Evolutionary conservation across 2,797 vertebrate species (phyloP).

Genomic region (Oreochromis grahami): DNA sequence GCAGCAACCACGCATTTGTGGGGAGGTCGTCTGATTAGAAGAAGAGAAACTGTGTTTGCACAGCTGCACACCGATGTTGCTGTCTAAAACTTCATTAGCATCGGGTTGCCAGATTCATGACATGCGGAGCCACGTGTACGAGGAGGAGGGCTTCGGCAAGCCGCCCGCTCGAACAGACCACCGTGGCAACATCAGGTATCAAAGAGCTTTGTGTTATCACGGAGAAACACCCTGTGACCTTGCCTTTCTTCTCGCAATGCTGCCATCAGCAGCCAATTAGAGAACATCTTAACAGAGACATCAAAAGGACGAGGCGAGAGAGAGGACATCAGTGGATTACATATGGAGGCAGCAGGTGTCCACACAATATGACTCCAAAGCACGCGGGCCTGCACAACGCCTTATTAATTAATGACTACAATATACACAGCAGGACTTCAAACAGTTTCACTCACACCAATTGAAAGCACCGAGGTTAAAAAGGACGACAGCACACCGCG

Average conservation of each 20-base stretch:
- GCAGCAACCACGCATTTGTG: not conserved
- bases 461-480: not conserved
- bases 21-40: not conserved
- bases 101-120: fast-evolving
- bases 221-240: not conserved
- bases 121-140: fast-evolving
- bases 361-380: slow-evolving; percentile 19
- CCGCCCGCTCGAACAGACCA: fast-evolving
- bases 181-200: not conserved
- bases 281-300: not conserved
- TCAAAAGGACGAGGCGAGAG: not conserved
- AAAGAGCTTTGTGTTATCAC: not conserved
- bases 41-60: not conserved
- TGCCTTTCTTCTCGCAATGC: not conserved
- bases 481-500: not conserved
- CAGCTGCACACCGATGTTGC: not conserved
- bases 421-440: slow-evolving; percentile 1
- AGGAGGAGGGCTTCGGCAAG: fast-evolving
- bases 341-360: slow-evolving; percentile 57
- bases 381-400: not conserved
- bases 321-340: slow-evolving; percentile 4
- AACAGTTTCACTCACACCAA: not conserved
- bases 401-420: slow-evolving; percentile 21
- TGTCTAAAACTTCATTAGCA: not conserved
- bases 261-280: not conserved